phyloP scores from a whole-genome alignment of 2,888 invertebrate species.

The Hirtodrosophila trivittata region DNA sequence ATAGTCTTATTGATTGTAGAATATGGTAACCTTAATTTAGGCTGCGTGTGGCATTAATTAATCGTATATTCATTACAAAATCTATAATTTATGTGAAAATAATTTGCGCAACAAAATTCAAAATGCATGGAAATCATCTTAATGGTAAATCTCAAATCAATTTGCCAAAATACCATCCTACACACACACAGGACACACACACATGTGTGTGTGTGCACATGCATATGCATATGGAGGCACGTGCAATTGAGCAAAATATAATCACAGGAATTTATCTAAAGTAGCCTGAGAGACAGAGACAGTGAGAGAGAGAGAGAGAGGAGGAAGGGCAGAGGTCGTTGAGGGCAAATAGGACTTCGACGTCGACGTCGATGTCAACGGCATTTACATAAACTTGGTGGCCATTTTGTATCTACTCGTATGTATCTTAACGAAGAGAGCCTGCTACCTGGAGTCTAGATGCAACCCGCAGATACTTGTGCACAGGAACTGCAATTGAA shows the following conservation, averaged over 20 bases:
- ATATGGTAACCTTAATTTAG: conserved; percentile 26
- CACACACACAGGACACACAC: conserved; percentile 22
- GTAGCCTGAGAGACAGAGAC: conserved; percentile 37
- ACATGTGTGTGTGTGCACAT: conserved; percentile 1
- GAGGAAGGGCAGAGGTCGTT: conserved; percentile 14
- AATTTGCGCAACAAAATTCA: conserved; percentile 64
- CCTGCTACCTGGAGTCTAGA: conserved; percentile 38
- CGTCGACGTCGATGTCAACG: conserved; percentile 39
- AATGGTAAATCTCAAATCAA: conserved; percentile 64
- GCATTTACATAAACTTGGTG: conserved; percentile 71
- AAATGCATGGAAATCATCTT: conserved; percentile 63
- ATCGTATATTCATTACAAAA: conserved; percentile 71
- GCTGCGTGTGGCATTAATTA: conserved; percentile 56
- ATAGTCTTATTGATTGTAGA: conserved; percentile 13
- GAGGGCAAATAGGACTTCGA: conserved; percentile 27
- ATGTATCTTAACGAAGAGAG: conserved; percentile 21
- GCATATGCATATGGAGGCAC: conserved; percentile 29
- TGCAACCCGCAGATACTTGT: conserved; percentile 59
- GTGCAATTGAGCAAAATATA: conserved; percentile 74
- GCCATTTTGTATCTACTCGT: conserved; percentile 57
- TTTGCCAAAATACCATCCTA: conserved; percentile 56
- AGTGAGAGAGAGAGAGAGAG: conserved; percentile 32
- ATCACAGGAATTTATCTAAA: conserved; percentile 75
- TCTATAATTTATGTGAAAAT: conserved; percentile 72
- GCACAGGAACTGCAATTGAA: conserved; percentile 74